Percentiles rank a stretch among this genome's conserved stretches.
phyloP scores from a whole-genome alignment of 2,888 invertebrate genomes.

The Andricus curvator region DNA sequence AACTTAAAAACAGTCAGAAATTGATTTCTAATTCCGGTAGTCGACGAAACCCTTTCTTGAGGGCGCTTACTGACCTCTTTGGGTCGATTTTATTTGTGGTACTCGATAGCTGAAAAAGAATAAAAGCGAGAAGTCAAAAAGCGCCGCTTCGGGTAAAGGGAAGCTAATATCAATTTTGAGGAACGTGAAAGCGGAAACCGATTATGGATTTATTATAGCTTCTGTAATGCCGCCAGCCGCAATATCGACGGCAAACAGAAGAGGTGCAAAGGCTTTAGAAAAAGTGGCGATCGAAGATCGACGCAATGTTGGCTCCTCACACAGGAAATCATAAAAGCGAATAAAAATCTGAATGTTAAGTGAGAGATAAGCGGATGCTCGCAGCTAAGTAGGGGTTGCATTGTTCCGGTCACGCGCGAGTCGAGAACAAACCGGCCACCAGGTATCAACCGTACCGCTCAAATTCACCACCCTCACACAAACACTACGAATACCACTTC shows the following conservation, averaged over 20 bases:
- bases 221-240: constrained; percentile 55
- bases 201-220: constrained; percentile 60
- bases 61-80: too few species aligned
- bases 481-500: not conserved
- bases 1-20: too few species aligned
- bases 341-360: constrained; percentile 71
- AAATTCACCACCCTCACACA: not conserved
- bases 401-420: constrained; percentile 73
- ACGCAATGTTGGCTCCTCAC: constrained; percentile 62
- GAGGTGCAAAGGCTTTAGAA: constrained; percentile 48
- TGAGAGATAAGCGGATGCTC: constrained; percentile 62
- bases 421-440: constrained; percentile 60
- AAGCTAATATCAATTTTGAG: constrained; percentile 26
- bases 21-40: too few species aligned
- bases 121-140: not conserved
- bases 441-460: constrained; percentile 51
- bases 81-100: not conserved
- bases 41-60: too few species aligned
- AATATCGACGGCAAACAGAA: constrained; percentile 57
- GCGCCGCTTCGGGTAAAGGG: constrained; percentile 16
- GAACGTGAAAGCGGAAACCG: constrained; percentile 44
- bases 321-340: constrained; percentile 72
- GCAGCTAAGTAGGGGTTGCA: constrained; percentile 68
- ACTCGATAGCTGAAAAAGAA: constrained; percentile 3
- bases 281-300: constrained; percentile 60